phyloP scores from a whole-genome alignment of 2,797 vertebrate genomes.

The Epinephelus coioides region DNA sequence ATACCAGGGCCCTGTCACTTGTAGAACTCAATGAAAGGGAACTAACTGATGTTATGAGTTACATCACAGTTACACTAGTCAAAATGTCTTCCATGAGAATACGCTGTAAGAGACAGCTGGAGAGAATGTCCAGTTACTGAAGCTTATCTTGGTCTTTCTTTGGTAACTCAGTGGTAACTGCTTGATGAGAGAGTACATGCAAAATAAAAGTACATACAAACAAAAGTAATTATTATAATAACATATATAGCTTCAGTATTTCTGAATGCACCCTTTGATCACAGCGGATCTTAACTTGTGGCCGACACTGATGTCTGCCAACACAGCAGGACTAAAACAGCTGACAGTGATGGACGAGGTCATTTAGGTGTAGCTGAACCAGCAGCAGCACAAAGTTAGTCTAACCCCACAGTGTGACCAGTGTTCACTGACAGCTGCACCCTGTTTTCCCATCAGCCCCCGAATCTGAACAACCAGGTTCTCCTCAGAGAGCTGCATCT shows the following conservation, averaged over 20 bases:
- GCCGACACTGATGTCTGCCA: conserved; percentile 20
- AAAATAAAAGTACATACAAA: neutral
- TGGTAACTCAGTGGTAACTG: neutral
- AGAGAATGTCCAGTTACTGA: neutral
- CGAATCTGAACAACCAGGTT: conserved; percentile 91
- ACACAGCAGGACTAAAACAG: conserved; percentile 59
- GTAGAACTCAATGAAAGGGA: neutral
- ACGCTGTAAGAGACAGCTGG: neutral
- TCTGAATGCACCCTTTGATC: neutral
- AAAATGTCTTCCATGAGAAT: neutral
- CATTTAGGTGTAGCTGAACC: conserved; percentile 4
- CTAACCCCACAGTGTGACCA: conserved; percentile 53
- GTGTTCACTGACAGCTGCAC: conserved; percentile 42
- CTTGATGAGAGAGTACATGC: neutral
- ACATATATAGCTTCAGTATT: neutral
- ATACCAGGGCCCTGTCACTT: neutral
- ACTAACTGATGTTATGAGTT: neutral
- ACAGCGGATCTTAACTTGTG: conserved; percentile 2
- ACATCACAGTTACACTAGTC: neutral
- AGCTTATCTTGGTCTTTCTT: conserved; percentile 2
- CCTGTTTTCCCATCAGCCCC: conserved; percentile 82
- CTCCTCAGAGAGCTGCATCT: conserved; percentile 92
- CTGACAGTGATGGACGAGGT: conserved; percentile 70
- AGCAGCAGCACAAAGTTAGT: conserved; percentile 57
- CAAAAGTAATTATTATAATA: neutral